Conservation (phyloP, 2,113 vertebrate species). For the Bubalus kerabau region DNA sequence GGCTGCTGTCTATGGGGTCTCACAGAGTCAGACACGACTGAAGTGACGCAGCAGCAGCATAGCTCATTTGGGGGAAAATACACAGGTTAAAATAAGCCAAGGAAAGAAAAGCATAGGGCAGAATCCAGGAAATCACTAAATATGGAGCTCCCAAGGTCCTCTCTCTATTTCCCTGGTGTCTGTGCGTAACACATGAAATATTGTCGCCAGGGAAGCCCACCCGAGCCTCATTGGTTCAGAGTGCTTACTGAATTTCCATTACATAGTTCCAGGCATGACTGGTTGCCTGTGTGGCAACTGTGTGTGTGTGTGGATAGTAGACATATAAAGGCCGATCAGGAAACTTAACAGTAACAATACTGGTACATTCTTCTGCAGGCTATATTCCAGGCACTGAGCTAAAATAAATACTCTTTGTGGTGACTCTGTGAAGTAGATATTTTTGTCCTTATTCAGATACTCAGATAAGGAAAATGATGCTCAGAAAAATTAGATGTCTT, state of each 20-base stretch:
- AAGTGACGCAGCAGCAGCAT: too few species aligned
- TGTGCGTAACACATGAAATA: too few species aligned
- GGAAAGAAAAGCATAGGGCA: neutral
- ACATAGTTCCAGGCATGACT: too few species aligned
- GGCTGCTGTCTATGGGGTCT: too few species aligned
- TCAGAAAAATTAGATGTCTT: neutral
- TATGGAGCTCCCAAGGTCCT: neutral
- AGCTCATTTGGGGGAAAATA: neutral
- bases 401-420: neutral
- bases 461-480: neutral
- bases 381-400: neutral
- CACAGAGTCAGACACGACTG: too few species aligned
- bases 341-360: neutral
- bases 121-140: neutral
- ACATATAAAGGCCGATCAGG: neutral
- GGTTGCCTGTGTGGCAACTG: neutral
- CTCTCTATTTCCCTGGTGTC: neutral
- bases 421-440: neutral
- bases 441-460: neutral
- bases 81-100: neutral
- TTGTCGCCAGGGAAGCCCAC: neutral
- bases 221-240: neutral
- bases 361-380: neutral
- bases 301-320: neutral
- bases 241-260: neutral